A percentile compares a stretch with the other conserved stretches of the same genome.
These are phyloP conservation scores for Suillia variegata DNA, from an alignment of 2,888 invertebrate genomes.

Conservation along the genomic window DNA sequence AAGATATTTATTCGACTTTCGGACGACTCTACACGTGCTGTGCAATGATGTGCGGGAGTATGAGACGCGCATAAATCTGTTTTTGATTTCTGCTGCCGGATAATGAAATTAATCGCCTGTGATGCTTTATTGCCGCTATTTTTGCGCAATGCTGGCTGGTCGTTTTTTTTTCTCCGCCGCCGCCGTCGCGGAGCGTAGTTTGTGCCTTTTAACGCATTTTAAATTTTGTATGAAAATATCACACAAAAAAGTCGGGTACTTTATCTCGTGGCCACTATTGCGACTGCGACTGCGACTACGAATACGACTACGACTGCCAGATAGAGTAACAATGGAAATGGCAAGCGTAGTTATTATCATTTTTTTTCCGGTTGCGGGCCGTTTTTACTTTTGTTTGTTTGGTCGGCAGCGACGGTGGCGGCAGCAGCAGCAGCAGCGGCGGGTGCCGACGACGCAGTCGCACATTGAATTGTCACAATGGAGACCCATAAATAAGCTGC, in stretches of 20 bases:
- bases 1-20: too few species aligned
- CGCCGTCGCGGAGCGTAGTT: neutral
- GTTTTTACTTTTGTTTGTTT: too few species aligned
- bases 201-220: slow-evolving; percentile 1
- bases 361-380: too few species aligned
- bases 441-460: too few species aligned
- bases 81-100: slow-evolving; percentile 45
- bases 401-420: too few species aligned
- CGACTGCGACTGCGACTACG: neutral
- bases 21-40: neutral
- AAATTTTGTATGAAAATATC: slow-evolving; percentile 4
- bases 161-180: neutral
- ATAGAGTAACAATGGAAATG: neutral
- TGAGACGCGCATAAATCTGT: slow-evolving; percentile 44
- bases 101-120: slow-evolving; percentile 51
- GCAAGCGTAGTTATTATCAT: too few species aligned
- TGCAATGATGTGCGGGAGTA: slow-evolving; percentile 18
- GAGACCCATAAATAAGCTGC: too few species aligned
- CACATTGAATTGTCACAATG: too few species aligned
- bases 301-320: neutral
- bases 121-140: slow-evolving; percentile 40
- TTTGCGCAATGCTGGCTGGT: neutral
- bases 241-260: slow-evolving; percentile 1
- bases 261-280: neutral
- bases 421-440: too few species aligned